Conservation (phyloP, 2,888 invertebrate species). For the Eupithecia exiguata region DNA sequence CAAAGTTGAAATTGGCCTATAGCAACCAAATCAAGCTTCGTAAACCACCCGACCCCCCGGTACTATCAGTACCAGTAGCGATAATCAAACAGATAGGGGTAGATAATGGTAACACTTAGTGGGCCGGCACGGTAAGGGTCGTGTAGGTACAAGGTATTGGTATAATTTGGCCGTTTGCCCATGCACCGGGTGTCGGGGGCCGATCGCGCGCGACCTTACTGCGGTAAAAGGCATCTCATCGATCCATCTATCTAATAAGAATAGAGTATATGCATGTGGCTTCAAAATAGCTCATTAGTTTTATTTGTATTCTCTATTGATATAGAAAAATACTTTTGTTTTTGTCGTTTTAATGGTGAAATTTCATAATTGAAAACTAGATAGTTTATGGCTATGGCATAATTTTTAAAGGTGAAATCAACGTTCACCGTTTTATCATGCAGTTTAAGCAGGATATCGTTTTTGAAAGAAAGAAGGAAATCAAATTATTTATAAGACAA, state of each 20-base stretch:
- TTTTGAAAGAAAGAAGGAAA: no score
- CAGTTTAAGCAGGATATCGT: no score
- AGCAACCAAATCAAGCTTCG: not conserved
- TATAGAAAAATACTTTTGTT: no score
- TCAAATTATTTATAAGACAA: no score
- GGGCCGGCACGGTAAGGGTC: conserved; percentile 58
- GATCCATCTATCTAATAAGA: not conserved
- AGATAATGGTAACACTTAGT: conserved; percentile 76
- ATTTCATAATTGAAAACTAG: no score
- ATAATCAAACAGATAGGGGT: conserved; percentile 54
- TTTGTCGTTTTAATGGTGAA: no score
- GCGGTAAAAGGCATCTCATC: conserved; percentile 41
- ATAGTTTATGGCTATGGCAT: no score
- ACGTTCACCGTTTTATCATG: no score
- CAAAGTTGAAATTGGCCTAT: not conserved
- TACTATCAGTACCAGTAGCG: conserved; percentile 63
- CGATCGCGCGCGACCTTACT: conserved; percentile 59
- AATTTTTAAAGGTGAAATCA: no score
- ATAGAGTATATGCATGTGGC: no score
- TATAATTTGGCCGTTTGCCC: conserved; percentile 48
- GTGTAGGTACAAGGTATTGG: conserved; percentile 14
- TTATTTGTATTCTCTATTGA: no score
- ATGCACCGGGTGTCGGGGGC: conserved; percentile 58
- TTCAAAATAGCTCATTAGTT: no score
- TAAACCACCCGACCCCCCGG: conserved; percentile 48